Percentiles rank a stretch among this genome's conserved stretches.
phyloP scores from a whole-genome alignment of 1,140 invertebrate genomes.

The Drosophila lacertosa region DNA sequence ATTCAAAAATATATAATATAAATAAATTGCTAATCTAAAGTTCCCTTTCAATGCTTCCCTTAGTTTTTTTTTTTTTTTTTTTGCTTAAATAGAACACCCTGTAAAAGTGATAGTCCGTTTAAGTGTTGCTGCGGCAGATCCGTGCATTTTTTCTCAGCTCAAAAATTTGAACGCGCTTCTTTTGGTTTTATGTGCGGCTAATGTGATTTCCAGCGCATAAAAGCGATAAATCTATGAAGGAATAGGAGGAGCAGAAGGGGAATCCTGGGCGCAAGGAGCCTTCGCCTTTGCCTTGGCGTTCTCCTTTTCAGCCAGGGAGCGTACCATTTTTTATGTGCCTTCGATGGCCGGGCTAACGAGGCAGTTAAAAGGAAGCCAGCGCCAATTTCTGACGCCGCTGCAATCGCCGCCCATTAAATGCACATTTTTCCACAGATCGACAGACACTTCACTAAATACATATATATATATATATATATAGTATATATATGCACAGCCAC shows the following conservation, averaged over 20 bases:
- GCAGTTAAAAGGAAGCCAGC: constrained; percentile 57
- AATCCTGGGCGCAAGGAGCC: neutral
- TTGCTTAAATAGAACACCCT: constrained; percentile 24
- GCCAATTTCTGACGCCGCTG: constrained; percentile 46
- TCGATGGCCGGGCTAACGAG: constrained; percentile 62
- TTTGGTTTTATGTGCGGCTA: constrained; percentile 70
- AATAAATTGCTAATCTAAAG: too few relatives aligned
- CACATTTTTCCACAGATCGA: constrained; percentile 43
- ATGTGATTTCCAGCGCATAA: constrained; percentile 78
- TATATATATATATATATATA: constrained; percentile 1
- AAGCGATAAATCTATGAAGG: constrained; percentile 72
- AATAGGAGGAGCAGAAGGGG: constrained; percentile 4
- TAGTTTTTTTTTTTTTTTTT: neutral
- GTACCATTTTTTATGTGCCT: constrained; percentile 53
- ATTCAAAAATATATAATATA: too few relatives aligned
- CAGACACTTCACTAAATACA: constrained; percentile 14
- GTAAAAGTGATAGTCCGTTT: constrained; percentile 30
- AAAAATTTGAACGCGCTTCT: constrained; percentile 64
- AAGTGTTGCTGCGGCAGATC: constrained; percentile 32
- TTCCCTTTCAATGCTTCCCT: too few relatives aligned
- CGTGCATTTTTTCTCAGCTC: constrained; percentile 56
- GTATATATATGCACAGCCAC: constrained; percentile 1
- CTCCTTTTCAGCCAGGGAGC: constrained; percentile 56
- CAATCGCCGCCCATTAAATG: constrained; percentile 67
- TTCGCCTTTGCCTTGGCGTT: constrained; percentile 22